These are phyloP conservation scores for Nicator chloris DNA, from an alignment of 2,113 vertebrate genomes.

Conservation along the genomic window DNA sequence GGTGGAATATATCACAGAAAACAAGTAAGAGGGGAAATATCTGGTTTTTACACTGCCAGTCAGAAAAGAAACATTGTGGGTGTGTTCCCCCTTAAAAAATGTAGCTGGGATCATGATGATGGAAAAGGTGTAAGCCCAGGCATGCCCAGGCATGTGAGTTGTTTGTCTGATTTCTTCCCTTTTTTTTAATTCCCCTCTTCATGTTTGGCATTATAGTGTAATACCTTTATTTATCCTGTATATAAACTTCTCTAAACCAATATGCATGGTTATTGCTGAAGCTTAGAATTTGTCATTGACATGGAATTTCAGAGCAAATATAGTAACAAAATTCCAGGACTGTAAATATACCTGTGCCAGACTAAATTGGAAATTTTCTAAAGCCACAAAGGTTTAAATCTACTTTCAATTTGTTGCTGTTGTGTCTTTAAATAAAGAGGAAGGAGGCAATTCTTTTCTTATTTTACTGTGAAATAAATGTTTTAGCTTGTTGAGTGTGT, in stretches of 20 bases:
- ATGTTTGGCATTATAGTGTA: background rate
- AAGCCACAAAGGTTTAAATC: background rate
- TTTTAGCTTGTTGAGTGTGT: background rate
- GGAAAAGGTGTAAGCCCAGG: background rate
- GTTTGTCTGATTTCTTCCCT: background rate
- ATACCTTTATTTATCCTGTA: background rate
- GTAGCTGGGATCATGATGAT: background rate
- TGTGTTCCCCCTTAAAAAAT: background rate
- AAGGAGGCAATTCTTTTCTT: background rate
- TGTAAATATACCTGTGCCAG: background rate
- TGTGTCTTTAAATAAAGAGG: background rate
- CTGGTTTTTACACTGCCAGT: background rate
- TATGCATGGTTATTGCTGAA: background rate
- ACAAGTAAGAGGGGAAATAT: conserved; percentile 68
- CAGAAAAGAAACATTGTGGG: background rate
- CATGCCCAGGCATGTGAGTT: background rate
- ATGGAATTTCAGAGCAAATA: background rate
- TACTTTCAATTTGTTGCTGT: background rate
- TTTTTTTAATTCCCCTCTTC: background rate
- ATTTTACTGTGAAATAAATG: background rate
- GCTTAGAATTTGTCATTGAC: background rate
- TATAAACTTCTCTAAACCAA: background rate
- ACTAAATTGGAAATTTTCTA: background rate
- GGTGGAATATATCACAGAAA: conserved; percentile 77
- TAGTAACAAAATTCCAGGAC: background rate